Evolutionary conservation across 2,113 vertebrate species (phyloP).

Genomic region (Sinocyclocheilus anophthalmus): DNA sequence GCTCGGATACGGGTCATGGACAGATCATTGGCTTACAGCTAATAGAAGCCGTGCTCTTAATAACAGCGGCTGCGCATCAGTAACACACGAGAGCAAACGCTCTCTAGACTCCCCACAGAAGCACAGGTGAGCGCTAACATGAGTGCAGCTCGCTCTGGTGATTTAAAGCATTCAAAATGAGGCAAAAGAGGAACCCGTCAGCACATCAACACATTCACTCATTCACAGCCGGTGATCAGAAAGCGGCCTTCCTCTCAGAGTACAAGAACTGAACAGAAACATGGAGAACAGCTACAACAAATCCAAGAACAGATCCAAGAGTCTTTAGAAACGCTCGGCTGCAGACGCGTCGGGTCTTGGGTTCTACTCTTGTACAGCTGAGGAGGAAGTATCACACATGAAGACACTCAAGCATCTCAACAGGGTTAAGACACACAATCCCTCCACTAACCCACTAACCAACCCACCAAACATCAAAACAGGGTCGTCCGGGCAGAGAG

Average conservation of each 20-base stretch:
- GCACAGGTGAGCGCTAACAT: not conserved
- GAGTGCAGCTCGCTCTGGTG: not conserved
- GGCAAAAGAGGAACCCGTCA: not conserved
- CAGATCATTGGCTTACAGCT: slow-evolving; percentile 69
- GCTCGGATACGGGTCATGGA: slow-evolving; percentile 71
- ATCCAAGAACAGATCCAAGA: slow-evolving; percentile 64
- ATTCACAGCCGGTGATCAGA: not conserved
- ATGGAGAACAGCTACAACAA: slow-evolving; percentile 57
- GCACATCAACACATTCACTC: not conserved
- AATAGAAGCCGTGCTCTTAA: slow-evolving; percentile 12
- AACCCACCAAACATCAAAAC: no score
- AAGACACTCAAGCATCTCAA: no score
- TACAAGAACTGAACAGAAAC: slow-evolving; percentile 83
- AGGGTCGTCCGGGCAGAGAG: no score
- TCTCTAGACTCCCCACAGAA: slow-evolving; percentile 11
- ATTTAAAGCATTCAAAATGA: not conserved
- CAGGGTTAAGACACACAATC: no score
- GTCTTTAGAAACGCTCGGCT: slow-evolving; percentile 82
- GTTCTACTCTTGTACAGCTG: slow-evolving; percentile 96
- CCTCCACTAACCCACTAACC: no score
- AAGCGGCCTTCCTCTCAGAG: slow-evolving; percentile 51
- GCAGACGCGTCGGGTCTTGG: slow-evolving; percentile 88
- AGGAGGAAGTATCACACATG: slow-evolving; percentile 86
- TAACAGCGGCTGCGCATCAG: not conserved
- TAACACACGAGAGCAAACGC: not conserved